Conservation (phyloP, 2,888 invertebrate genomes). For the Venusia cambrica region DNA sequence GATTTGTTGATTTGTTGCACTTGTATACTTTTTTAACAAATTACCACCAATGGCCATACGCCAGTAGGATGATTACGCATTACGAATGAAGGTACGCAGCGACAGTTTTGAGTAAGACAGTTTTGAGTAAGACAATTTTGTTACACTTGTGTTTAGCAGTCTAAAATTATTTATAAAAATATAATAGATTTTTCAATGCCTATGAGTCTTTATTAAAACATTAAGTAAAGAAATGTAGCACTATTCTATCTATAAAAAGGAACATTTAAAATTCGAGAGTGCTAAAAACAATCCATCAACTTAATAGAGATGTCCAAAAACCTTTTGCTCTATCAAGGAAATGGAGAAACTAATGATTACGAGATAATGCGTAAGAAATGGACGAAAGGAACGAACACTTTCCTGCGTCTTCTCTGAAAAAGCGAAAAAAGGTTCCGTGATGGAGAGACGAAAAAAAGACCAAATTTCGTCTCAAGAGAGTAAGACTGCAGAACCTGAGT, state of each 20-base stretch:
- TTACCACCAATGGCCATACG: too few species aligned
- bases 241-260: conserved; percentile 13
- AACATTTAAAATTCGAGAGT: conserved; percentile 27
- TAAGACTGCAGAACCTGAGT: conserved; percentile 75
- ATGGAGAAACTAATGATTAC: conserved; percentile 72
- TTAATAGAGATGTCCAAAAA: conserved; percentile 64
- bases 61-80: too few species aligned
- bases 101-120: too few species aligned
- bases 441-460: conserved; percentile 75
- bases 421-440: conserved; percentile 73
- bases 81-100: too few species aligned
- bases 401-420: conserved; percentile 71
- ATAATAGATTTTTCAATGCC: too few species aligned
- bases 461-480: conserved; percentile 78
- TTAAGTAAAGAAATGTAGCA: conserved; percentile 1
- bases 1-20: too few species aligned
- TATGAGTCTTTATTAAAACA: too few species aligned
- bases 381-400: conserved; percentile 66
- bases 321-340: conserved; percentile 60
- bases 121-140: too few species aligned
- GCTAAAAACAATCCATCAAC: conserved; percentile 46
- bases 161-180: too few species aligned
- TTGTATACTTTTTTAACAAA: too few species aligned
- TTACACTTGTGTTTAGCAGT: too few species aligned
- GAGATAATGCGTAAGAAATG: conserved; percentile 78